Base-by-base conservation (phyloP, 2,797 vertebrate genomes). In the Triplophysa yarkandensis region DNA sequence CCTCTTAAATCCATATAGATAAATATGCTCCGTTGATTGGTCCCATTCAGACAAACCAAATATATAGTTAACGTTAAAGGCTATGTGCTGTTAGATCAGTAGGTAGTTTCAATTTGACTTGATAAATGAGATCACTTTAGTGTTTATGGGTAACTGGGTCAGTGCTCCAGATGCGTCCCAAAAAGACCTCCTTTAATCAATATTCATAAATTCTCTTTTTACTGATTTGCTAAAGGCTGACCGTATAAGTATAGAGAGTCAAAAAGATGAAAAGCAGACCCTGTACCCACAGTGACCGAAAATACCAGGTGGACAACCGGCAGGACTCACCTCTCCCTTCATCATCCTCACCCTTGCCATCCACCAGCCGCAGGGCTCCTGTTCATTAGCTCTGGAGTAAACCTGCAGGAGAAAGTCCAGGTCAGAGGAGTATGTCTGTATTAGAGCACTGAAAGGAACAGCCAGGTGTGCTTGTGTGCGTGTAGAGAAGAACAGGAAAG, bases 331-430 rank as follows among this genome's bases (percentile, higher is more conserved):
- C 87, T 96, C 95, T 81, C 95, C 95, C 85, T 96, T 97, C 93
- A 95, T 96, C 95, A 97, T 97, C 78, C 95, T 89, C 83, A 97
- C 95, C 21, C 94, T 89, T 16, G 95, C 95, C 83, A 95, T 84
- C 95, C 95, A 97, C 95, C 95, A 97, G 83, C 95, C 95, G 63
- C 94, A 95, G 14, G 94, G 94, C 83, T 96, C 95, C 78, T 96
- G 95, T 50, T 96, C 95, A 11, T 95, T 96, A 68, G 95, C 94
- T 87, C 95, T 88, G 57, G 95, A 96, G 88, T 95, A 95, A 41
- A 97, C 95, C 95, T 96, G 81, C n/a, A 28, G 48, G 32, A 65
- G 19, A 27, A 64, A 68, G 13, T 46, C 4, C 64, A 70, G 32
- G 25, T 46, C n/a, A 67, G 61, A 23, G 43, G 8, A 69, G 34